Base-by-base conservation (phyloP, 2,888 invertebrate genomes). In the Chloroclysta siterata region DNA sequence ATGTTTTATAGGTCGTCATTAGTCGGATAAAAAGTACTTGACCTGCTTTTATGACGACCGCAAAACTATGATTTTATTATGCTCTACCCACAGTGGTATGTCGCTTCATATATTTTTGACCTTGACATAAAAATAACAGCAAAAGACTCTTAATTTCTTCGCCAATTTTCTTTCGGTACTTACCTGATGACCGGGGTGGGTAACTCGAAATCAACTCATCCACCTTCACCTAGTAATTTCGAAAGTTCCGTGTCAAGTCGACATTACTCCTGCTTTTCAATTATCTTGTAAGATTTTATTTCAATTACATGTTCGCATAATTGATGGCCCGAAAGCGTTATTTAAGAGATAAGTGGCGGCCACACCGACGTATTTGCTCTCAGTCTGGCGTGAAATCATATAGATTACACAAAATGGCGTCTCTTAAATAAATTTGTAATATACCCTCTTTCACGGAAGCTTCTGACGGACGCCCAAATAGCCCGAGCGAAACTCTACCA, bases 301-400 rank as follows among this genome's bases (percentile, higher is more conserved):
- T 82, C 84, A 83, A 83, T 82, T 82, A 83, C 74, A 78, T 68
- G 77, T 77, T 74, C 73, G 68, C 71, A 70, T 82, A 83, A 83
- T 82, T 83, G 79, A 73, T 71, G 81, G 78, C 72, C 72, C 66
- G 61, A 71, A 72, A 74, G 75, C 73, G 73, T 75, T 73, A 76
- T 81, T 82, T 81, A 65, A 70, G 67, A 73, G 66, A 58, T 66
- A 64, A 65, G 65, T 63, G 64, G 48, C 50, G 60, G 55, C 66
- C 62, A 63, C 65, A 65, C 66, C 22, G 60, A 58, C 55, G 63
- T 77, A 77, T 80, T 79, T 80, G 73, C 70, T 66, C 71, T 71
- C 69, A 59, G 72, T 51, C 65, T 68, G 73, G 75, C 71, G 75
- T 71, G 76, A 79, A 76, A 81, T 76, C 72, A 76, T 71, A 76